Base-by-base conservation (phyloP, 35 echinoderm and acorn worm genomes). In the Apostichopus parvimensis region DNA sequence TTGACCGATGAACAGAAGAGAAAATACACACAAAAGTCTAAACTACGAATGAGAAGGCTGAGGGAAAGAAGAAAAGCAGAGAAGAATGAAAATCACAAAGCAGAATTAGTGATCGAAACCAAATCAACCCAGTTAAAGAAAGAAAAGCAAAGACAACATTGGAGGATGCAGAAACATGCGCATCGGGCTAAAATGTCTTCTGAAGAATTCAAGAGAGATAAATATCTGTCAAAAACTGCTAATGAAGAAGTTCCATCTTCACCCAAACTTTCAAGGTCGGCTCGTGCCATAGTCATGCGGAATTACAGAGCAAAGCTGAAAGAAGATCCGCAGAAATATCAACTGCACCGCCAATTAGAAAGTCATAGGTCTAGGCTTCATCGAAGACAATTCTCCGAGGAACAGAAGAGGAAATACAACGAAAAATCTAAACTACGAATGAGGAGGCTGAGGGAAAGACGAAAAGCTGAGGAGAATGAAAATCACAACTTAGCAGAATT, bases 341-440 rank as follows among this genome's bases (percentile, higher is more conserved):
- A 9, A 9, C 80, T 83, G 10, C 80, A 83, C 53, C 80, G 80
- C 15, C 80, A 83, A n/a, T 14, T 83, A 3, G 80, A 83, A 14
- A 13, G 52, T 2, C 80, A 83, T 83, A 83, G 80, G 56, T 56
- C 56, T 10, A 53, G 53, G 34, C 52, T 56, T 6, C 56, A 56
- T 14, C 34, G 80, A 55, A 83, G 80, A 14, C 6, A 18, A 56
- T 18, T 83, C 0, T 83, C 80, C 0, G 80, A 83, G 80, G 52
- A 53, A 56, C 54, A 83, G 34, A 83, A 56, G 13, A 83, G 56
- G 13, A 20, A 83, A 9, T 83, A 83, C 80, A 83, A 13, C 6
- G 80, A 83, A 83, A 54, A 11, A 56, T 7, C 80, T 1, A 83
- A 83, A 56, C 80, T 83, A 9, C 54, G 80, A 56, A 83, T 83